Percentiles rank a stretch among this genome's conserved stretches.
These are phyloP conservation scores for Avahi laniger DNA, from an alignment of 2,797 vertebrate species.

Conservation along the genomic window DNA sequence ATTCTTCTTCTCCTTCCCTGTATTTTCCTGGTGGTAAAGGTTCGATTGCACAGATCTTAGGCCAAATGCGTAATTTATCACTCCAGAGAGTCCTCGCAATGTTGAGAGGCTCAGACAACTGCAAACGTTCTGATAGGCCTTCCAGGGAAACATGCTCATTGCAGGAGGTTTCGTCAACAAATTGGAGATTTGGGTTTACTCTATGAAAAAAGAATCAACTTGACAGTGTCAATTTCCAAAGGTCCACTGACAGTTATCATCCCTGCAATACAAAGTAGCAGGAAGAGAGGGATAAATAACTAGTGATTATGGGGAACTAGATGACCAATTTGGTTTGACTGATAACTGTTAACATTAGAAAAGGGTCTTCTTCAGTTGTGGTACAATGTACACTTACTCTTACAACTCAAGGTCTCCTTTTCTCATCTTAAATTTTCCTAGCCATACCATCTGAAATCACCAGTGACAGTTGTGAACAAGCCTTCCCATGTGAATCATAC, in stretches of 20 bases:
- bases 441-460: background rate
- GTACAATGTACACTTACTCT: background rate
- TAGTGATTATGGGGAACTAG: background rate
- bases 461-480: background rate
- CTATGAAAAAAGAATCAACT: background rate
- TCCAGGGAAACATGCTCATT: background rate
- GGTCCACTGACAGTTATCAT: constrained; percentile 15
- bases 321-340: background rate
- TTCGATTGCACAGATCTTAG: background rate
- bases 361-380: background rate
- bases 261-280: background rate
- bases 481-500: background rate
- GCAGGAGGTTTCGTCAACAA: background rate
- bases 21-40: background rate
- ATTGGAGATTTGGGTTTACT: background rate
- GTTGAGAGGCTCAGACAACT: constrained; percentile 6
- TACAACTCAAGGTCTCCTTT: background rate
- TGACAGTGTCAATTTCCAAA: constrained; percentile 48
- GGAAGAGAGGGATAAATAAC: background rate
- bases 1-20: background rate
- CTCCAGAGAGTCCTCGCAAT: background rate
- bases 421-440: background rate
- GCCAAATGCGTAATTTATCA: background rate
- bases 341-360: background rate
- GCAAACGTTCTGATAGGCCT: background rate